Conservation (phyloP, 2,797 vertebrate species). For the Micropoecilia bifurca region DNA sequence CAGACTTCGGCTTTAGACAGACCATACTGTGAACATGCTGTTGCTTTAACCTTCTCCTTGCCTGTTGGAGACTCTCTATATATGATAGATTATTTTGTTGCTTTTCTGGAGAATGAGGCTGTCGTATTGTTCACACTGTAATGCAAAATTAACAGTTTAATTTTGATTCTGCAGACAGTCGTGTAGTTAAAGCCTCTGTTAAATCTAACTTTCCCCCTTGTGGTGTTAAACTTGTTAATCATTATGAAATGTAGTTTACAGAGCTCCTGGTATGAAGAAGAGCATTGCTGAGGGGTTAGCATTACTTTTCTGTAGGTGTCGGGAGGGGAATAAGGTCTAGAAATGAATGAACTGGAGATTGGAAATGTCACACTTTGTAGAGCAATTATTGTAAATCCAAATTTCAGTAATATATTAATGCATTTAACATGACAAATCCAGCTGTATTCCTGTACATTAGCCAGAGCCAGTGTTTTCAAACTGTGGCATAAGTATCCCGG, state of each 20-base stretch:
- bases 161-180: not conserved
- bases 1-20: not conserved
- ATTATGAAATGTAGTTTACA: not conserved
- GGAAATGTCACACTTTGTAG: not conserved
- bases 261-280: not conserved
- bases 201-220: not conserved
- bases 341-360: not conserved
- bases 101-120: not conserved
- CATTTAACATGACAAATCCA: not conserved
- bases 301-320: not conserved
- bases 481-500: too few species aligned
- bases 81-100: not conserved
- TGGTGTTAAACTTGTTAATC: not conserved
- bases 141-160: not conserved
- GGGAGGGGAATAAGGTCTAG: not conserved
- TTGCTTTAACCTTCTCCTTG: not conserved
- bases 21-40: not conserved
- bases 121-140: not conserved
- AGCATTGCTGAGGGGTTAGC: not conserved
- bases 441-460: too few species aligned
- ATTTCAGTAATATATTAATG: not conserved
- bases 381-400: not conserved
- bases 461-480: too few species aligned
- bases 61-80: not conserved
- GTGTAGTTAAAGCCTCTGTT: not conserved